Evolutionary conservation across 2,113 vertebrate species (phyloP).

Genomic region (Megalops atlanticus): DNA sequence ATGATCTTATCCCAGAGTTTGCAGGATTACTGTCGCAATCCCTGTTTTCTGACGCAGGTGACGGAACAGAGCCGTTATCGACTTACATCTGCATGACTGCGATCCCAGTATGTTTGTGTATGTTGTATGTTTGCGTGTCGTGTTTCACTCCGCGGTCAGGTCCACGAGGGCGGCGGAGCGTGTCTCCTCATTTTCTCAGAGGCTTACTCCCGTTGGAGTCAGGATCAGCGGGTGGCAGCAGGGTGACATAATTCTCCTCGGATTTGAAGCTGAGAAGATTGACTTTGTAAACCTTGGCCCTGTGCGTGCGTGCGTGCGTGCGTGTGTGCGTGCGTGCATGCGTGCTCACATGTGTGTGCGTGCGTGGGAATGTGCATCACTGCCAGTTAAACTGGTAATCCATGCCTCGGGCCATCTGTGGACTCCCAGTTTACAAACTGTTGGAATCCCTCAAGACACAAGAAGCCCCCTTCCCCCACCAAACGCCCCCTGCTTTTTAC

Average conservation of each 20-base stretch:
- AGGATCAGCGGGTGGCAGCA: neutral
- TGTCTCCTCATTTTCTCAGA: neutral
- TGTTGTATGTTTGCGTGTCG: too few relatives aligned
- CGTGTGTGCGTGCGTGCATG: neutral
- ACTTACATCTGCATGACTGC: too few relatives aligned
- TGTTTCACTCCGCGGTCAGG: neutral
- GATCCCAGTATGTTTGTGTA: conserved; percentile 9
- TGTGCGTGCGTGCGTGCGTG: neutral
- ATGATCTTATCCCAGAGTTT: conserved; percentile 1
- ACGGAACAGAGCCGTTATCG: neutral
- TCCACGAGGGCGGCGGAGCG: neutral
- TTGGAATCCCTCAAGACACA: neutral
- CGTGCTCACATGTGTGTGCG: neutral
- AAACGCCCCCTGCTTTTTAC: neutral
- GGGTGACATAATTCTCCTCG: conserved; percentile 16
- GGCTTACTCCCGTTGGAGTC: neutral
- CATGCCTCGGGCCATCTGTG: neutral
- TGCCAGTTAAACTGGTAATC: neutral
- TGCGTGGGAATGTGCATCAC: neutral
- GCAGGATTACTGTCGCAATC: neutral
- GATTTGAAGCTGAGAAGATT: conserved; percentile 5
- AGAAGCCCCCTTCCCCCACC: too few relatives aligned
- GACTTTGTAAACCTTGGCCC: neutral
- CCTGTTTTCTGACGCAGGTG: neutral
- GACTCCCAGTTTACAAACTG: neutral